Percentiles rank a stretch among this genome's conserved stretches.
Conservation (phyloP, 2,888 invertebrate genomes). For the Julus scandinavius region DNA sequence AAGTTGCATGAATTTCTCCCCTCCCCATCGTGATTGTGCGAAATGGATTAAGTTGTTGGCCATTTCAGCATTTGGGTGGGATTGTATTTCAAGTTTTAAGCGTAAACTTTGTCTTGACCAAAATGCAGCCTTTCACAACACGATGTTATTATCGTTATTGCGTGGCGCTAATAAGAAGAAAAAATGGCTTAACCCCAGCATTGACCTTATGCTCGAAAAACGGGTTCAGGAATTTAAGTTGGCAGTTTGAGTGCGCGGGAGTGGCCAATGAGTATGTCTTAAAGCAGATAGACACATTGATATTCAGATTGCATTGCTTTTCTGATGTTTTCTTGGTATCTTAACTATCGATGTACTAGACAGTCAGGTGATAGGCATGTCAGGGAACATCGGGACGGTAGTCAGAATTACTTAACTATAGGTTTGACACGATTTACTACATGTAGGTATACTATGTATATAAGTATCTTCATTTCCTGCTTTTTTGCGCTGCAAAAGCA, state of each 20-base stretch:
- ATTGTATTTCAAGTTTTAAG: neutral
- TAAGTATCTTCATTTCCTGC: too few species aligned
- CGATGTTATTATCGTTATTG: constrained; percentile 24
- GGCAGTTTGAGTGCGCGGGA: neutral
- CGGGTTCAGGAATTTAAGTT: constrained; percentile 12
- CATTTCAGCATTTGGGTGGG: neutral
- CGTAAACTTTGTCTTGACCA: constrained; percentile 18
- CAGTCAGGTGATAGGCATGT: too few species aligned
- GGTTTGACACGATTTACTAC: too few species aligned
- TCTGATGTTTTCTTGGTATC: too few species aligned
- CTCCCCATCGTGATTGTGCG: neutral
- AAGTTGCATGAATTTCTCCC: neutral
- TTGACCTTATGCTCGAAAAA: constrained; percentile 8
- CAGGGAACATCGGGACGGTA: too few species aligned
- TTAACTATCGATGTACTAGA: too few species aligned
- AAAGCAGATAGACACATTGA: neutral
- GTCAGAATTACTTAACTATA: too few species aligned
- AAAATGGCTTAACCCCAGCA: constrained; percentile 28
- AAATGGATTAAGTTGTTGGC: constrained; percentile 27
- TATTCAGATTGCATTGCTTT: too few species aligned
- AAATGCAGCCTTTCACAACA: constrained; percentile 1
- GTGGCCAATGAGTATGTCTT: neutral
- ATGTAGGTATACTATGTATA: too few species aligned
- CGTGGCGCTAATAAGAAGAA: neutral
- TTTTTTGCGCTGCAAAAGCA: too few species aligned